Percentiles rank a stretch among this genome's conserved stretches.
These are phyloP conservation scores for Drosophila sturtevanti DNA, from an alignment of 1,140 invertebrate species.

Conservation along the genomic window DNA sequence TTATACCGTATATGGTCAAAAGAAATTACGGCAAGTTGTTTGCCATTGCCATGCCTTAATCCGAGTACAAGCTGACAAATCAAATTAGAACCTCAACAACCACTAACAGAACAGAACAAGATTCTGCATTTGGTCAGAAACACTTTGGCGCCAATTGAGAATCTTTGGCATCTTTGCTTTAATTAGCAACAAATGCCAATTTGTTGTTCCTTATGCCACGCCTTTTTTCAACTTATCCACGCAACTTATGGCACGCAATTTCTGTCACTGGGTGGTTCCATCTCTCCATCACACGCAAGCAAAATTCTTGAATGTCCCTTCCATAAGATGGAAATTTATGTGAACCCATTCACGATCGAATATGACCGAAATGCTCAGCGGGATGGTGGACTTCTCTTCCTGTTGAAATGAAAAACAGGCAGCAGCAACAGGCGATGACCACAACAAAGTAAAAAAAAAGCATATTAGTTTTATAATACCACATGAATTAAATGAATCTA, in stretches of 20 bases:
- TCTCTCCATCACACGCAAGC: slow-evolving; percentile 55
- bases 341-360: slow-evolving; percentile 26
- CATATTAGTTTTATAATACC: neutral
- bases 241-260: slow-evolving; percentile 36
- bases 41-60: slow-evolving; percentile 35
- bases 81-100: slow-evolving; percentile 57
- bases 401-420: slow-evolving; percentile 75
- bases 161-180: slow-evolving; percentile 75
- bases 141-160: slow-evolving; percentile 79
- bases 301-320: slow-evolving; percentile 31
- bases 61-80: slow-evolving; percentile 29
- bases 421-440: slow-evolving; percentile 47
- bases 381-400: slow-evolving; percentile 48
- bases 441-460: neutral
- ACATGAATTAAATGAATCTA: neutral
- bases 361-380: slow-evolving; percentile 62
- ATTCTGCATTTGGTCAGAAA: slow-evolving; percentile 68
- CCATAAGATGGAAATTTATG: slow-evolving; percentile 55
- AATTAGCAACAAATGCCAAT: slow-evolving; percentile 66
- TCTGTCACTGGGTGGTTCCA: slow-evolving; percentile 20
- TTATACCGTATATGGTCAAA: slow-evolving; percentile 49
- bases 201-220: slow-evolving; percentile 27
- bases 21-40: slow-evolving; percentile 46
- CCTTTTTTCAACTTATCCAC: slow-evolving; percentile 16
- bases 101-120: slow-evolving; percentile 67